Evolutionary conservation across 2,797 vertebrate genomes (phyloP), one percentile per base, ranked within the genome.

Genomic region (Myiotriccus ornatus): DNA sequence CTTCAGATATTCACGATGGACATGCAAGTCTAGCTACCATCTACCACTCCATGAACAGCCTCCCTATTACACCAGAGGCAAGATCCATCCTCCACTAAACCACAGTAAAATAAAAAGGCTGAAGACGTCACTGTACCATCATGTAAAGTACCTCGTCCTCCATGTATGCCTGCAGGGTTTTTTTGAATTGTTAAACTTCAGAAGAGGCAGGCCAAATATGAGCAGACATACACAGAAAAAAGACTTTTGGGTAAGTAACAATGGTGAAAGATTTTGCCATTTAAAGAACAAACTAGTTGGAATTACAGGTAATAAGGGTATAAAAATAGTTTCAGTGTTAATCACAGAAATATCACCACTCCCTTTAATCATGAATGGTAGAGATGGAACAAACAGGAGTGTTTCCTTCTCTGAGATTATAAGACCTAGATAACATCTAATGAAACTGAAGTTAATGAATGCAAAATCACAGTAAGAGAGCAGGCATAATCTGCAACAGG

Each of bases 381-480:
- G 19, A 93, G 44, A 79, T 86, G 52, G 85, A 65, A 84, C 71
- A 94, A 90, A 93, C 19, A 84, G 24, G 59, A 94, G 41, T 49
- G 80, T 84, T 90, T 84, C 27, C 46, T 68, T 84, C 50, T 70
- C 60, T 71, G 56, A 71, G 55, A 76, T 53, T 46, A 76, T 52
- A 76, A 63, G 62, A 71, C 14, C 32, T 64, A 87, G 91, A 90
- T 90, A 95, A 52, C 10, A 91, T 69, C 80, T 63, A 87, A 82
- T 63, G 67, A 94, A 91, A 93, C 63, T 27, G 14, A 94, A 94
- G 63, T 73, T 84, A 94, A 94, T 67, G 35, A 82, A 90, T 47
- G 23, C 53, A 57, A 91, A 84, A 77, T 64, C 63, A 76, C 20
- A 64, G 41, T 37, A 81, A 81, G 67, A 89, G 15, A 79, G 30